These are phyloP conservation scores for Aphyosemion australe DNA, from an alignment of 2,113 vertebrate genomes.

Conservation along the genomic window DNA sequence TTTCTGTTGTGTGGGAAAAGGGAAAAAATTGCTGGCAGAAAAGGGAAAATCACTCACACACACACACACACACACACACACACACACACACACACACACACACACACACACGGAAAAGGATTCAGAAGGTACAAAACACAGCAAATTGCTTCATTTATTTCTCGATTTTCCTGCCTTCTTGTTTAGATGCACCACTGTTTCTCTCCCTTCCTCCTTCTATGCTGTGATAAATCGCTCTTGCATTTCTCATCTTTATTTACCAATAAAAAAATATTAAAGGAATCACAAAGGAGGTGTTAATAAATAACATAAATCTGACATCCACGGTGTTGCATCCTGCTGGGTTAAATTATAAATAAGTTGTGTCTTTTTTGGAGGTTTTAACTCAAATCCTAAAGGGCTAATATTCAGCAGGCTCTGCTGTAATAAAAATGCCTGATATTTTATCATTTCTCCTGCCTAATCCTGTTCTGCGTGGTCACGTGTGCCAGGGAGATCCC, in stretches of 20 bases:
- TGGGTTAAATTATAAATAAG: neutral
- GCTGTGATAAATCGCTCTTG: neutral
- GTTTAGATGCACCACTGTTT: conserved; percentile 9
- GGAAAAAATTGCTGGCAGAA: neutral
- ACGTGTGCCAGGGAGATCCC: conserved; percentile 17
- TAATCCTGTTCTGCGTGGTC: conserved; percentile 22
- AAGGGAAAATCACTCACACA: conserved; percentile 17
- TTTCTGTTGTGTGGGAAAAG: conserved; percentile 42
- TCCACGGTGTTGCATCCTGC: neutral
- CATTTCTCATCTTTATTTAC: neutral
- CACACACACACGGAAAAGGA: neutral
- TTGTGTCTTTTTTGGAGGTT: neutral
- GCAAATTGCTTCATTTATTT: conserved; percentile 24
- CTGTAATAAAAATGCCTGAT: conserved; percentile 28
- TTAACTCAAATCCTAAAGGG: conserved; percentile 1
- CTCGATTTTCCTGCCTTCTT: conserved; percentile 15
- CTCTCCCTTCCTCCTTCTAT: neutral
- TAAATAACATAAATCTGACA: neutral
- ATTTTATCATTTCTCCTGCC: conserved; percentile 12
- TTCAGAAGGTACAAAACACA: conserved; percentile 6
- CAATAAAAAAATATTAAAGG: neutral
- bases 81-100: neutral
- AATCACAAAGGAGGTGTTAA: neutral
- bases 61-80: conserved; percentile 1
- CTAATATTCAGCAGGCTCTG: neutral